Evolutionary conservation across 2,113 vertebrate species (phyloP).

Genomic region (Catharus minimus): DNA sequence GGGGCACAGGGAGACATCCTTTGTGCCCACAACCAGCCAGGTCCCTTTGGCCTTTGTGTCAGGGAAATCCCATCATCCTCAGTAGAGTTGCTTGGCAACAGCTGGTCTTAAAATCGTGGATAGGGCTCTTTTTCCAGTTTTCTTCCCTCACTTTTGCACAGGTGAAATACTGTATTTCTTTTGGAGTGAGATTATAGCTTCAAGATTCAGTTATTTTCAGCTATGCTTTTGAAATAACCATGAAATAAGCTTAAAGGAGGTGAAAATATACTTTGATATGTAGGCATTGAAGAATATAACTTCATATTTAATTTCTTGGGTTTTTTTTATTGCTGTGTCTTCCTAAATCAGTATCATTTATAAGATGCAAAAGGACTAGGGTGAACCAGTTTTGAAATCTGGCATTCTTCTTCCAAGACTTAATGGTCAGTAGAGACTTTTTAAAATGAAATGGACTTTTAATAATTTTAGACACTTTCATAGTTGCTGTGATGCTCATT

Average conservation of each 20-base stretch:
- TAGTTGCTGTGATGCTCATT: neutral
- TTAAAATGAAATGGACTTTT: neutral
- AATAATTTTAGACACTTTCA: neutral
- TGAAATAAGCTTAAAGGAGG: slow-evolving; percentile 14
- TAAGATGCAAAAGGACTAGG: neutral
- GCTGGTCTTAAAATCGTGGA: neutral
- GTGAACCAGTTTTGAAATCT: neutral
- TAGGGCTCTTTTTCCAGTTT: neutral
- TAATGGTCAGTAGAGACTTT: neutral
- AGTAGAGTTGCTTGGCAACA: slow-evolving; percentile 24
- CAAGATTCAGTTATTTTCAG: slow-evolving; percentile 13
- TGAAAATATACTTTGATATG: neutral
- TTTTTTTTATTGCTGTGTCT: neutral
- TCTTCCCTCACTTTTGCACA: neutral
- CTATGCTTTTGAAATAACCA: neutral
- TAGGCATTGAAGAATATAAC: neutral
- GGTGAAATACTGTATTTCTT: neutral
- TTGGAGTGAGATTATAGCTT: neutral
- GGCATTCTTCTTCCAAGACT: neutral
- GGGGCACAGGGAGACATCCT: no score
- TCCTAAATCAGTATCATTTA: neutral
- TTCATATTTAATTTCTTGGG: neutral
- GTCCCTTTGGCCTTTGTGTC: neutral
- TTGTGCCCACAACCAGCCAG: fast-evolving
- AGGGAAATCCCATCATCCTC: neutral